Percentiles rank a stretch among this genome's conserved stretches.
Evolutionary conservation across 2,888 invertebrate species (phyloP).

Genomic region (Psococerastis gibbosa): DNA sequence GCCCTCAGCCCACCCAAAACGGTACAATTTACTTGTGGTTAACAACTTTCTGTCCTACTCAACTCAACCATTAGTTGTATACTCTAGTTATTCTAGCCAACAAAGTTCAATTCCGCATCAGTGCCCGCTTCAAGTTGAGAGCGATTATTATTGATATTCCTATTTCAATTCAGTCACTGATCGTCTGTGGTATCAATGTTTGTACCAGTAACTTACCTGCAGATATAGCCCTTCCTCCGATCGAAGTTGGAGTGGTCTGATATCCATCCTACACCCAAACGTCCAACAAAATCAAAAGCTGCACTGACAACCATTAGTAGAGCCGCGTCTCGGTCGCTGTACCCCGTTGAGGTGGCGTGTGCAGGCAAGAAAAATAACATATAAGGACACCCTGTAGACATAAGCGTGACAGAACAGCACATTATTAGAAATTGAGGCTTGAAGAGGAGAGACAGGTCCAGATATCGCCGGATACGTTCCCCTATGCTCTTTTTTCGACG

Average conservation of each 20-base stretch:
- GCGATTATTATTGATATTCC: too few species aligned
- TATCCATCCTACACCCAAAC: conserved; percentile 51
- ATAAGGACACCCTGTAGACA: conserved; percentile 60
- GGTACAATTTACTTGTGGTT: too few species aligned
- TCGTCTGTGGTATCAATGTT: neutral
- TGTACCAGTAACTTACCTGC: conserved; percentile 34
- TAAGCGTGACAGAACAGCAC: conserved; percentile 49
- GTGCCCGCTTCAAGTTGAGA: too few species aligned
- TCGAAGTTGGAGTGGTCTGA: conserved; percentile 53
- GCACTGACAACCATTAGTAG: conserved; percentile 57
- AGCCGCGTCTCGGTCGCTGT: conserved; percentile 39
- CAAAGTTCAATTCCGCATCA: too few species aligned
- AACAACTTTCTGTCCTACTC: too few species aligned
- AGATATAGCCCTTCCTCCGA: conserved; percentile 46
- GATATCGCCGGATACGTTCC: conserved; percentile 31
- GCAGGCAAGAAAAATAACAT: conserved; percentile 57
- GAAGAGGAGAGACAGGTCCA: conserved; percentile 46
- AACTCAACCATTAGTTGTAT: too few species aligned
- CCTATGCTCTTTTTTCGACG: neutral
- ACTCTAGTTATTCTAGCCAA: too few species aligned
- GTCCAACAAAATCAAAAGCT: conserved; percentile 46
- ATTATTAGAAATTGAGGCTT: conserved; percentile 50
- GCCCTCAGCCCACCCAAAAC: too few species aligned
- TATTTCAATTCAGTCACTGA: too few species aligned
- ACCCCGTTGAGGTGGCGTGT: conserved; percentile 46